Conservation (phyloP, 2,888 invertebrate genomes). For the Euproctis similis region DNA sequence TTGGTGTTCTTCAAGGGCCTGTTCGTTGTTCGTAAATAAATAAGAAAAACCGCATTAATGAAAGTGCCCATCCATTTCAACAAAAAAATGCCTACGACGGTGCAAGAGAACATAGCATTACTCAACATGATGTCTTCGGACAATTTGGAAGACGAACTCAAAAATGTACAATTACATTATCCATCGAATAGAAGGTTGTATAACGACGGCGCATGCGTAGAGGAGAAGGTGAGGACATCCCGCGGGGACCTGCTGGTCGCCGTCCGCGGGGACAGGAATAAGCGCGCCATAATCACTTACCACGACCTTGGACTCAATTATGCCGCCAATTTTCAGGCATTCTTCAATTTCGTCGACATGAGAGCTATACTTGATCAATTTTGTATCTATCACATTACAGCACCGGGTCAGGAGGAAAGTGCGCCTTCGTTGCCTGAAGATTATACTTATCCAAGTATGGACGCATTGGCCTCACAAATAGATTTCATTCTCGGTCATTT, state of each 20-base stretch:
- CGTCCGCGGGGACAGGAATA: slow-evolving; percentile 93
- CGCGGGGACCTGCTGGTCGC: slow-evolving; percentile 94
- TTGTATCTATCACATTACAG: slow-evolving; percentile 98
- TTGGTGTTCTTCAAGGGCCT: slow-evolving; percentile 13
- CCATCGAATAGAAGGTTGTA: slow-evolving; percentile 81
- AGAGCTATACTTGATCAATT: slow-evolving; percentile 92
- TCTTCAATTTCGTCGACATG: slow-evolving; percentile 95
- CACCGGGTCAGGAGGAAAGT: slow-evolving; percentile 98
- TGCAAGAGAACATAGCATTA: slow-evolving; percentile 65
- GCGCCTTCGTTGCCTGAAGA: slow-evolving; percentile 89
- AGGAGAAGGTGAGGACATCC: slow-evolving; percentile 91
- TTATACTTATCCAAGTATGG: slow-evolving; percentile 97
- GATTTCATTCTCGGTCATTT: slow-evolving; percentile 92
- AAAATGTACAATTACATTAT: slow-evolving; percentile 92
- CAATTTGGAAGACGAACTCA: slow-evolving; percentile 94
- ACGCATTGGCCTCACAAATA: slow-evolving; percentile 93
- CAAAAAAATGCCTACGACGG: slow-evolving; percentile 57
- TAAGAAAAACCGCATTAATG: slow-evolving; percentile 16
- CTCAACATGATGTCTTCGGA: slow-evolving; percentile 83
- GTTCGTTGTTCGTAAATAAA: slow-evolving; percentile 17
- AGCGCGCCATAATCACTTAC: slow-evolving; percentile 96
- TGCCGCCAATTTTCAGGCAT: slow-evolving; percentile 94
- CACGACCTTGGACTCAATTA: slow-evolving; percentile 99
- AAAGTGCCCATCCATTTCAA: slow-evolving; percentile 27
- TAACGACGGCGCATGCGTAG: slow-evolving; percentile 72